Conservation (phyloP, 2,797 vertebrate genomes). For the Cossypha dichroa region DNA sequence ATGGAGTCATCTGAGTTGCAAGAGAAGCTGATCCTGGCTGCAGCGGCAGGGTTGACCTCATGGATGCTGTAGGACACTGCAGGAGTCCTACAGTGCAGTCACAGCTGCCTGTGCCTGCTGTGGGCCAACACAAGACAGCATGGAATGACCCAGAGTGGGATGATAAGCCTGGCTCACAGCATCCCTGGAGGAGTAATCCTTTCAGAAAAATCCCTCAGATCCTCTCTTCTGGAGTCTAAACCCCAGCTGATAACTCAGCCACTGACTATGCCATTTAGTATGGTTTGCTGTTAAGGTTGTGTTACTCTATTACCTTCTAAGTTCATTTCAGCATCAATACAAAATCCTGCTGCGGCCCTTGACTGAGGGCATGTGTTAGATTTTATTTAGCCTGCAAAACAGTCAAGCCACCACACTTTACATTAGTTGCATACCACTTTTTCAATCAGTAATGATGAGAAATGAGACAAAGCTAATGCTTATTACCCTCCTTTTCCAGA, state of each 20-base stretch:
- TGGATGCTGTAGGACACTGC: rapidly evolving
- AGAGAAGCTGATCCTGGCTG: background rate
- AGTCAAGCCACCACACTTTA: background rate
- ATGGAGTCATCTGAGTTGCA: background rate
- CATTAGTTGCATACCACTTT: background rate
- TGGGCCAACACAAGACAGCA: rapidly evolving
- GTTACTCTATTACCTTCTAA: background rate
- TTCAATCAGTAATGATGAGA: background rate
- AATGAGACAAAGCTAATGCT: background rate
- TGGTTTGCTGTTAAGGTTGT: background rate
- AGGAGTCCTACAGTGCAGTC: rapidly evolving
- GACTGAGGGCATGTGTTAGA: background rate
- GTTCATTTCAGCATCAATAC: background rate
- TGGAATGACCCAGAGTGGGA: rapidly evolving
- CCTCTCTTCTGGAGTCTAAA: background rate
- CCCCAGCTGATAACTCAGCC: background rate
- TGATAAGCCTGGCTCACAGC: background rate
- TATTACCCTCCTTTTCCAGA: background rate
- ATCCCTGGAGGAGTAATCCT: background rate
- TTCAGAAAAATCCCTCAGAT: background rate
- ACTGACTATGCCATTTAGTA: background rate
- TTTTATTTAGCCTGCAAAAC: background rate
- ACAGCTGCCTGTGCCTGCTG: background rate
- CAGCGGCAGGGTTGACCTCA: background rate
- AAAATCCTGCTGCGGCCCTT: background rate